phyloP scores from a whole-genome alignment of 1,140 invertebrate species.

The Panagrolaimus sp. region DNA sequence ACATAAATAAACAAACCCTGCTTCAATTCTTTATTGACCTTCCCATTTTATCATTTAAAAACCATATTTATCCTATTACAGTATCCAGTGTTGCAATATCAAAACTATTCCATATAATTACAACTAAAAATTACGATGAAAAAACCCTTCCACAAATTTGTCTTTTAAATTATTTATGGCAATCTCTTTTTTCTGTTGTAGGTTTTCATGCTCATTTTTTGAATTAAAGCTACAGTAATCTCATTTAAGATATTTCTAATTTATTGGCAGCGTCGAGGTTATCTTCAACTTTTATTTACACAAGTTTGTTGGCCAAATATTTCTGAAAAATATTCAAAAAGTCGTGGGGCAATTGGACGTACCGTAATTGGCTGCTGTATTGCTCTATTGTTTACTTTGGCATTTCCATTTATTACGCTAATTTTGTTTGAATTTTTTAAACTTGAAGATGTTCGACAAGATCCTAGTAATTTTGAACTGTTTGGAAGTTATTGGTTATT shows the following conservation, averaged over 20 bases:
- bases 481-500: not conserved
- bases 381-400: not conserved
- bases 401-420: not conserved
- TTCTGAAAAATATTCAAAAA: no score
- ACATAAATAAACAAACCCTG: no score
- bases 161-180: not conserved
- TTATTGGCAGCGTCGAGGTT: not conserved
- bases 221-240: not conserved
- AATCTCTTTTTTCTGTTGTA: not conserved
- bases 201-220: not conserved
- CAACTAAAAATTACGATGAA: no score
- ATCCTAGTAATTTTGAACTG: not conserved
- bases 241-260: conserved; percentile 1
- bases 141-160: no score
- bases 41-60: no score
- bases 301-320: not conserved
- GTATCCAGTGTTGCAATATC: no score
- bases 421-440: not conserved
- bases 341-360: not conserved
- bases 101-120: no score
- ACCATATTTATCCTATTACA: no score
- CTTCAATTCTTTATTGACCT: no score
- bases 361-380: not conserved
- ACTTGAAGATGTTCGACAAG: not conserved
- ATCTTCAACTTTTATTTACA: not conserved